phyloP scores from a whole-genome alignment of 1,140 invertebrate species.

The Hestina assimilis region DNA sequence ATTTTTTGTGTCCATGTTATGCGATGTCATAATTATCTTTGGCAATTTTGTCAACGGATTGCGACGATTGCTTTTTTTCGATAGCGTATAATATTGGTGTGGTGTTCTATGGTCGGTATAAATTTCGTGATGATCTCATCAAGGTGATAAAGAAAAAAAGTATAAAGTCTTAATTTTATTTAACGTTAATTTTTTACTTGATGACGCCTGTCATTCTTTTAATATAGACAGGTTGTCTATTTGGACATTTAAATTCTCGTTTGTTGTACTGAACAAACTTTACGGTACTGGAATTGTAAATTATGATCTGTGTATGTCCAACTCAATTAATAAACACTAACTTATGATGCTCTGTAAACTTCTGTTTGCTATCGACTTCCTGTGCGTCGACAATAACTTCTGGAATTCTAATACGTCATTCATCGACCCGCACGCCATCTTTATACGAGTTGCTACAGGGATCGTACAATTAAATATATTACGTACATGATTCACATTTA shows the following conservation, averaged over 20 bases:
- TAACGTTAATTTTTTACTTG: too few species aligned
- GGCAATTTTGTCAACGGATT: too few species aligned
- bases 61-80: too few species aligned
- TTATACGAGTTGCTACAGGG: conserved; percentile 37
- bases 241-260: background rate
- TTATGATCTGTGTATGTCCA: conserved; percentile 2
- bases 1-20: too few species aligned
- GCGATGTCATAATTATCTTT: too few species aligned
- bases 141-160: too few species aligned
- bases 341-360: conserved; percentile 2
- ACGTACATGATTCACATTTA: conserved; percentile 64
- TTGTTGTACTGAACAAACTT: conserved; percentile 5
- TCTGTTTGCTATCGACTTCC: conserved; percentile 42
- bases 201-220: too few species aligned
- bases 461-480: conserved; percentile 45
- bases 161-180: too few species aligned
- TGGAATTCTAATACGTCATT: conserved; percentile 55
- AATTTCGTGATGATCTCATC: too few species aligned
- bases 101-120: too few species aligned
- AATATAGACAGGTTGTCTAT: background rate
- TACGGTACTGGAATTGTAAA: background rate
- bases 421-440: conserved; percentile 48
- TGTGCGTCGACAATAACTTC: conserved; percentile 40
- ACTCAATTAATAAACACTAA: conserved; percentile 9
- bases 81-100: too few species aligned